Conservation (phyloP, 1,140 invertebrate species). For the Capitella teleta region DNA sequence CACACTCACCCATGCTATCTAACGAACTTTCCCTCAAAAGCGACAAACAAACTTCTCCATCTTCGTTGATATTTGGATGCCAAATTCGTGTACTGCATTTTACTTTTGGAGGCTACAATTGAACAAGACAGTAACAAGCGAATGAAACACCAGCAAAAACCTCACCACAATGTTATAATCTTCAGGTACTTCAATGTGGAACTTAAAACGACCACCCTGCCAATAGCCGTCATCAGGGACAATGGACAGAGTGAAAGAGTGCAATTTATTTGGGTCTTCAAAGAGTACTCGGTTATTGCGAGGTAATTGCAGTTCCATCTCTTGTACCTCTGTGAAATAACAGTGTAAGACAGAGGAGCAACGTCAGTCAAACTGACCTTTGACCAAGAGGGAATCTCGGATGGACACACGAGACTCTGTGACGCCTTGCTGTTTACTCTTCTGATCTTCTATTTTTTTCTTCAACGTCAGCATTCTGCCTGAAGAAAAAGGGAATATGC, state of each 20-base stretch:
- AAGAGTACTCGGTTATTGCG: slow-evolving; percentile 67
- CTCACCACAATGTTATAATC: slow-evolving; percentile 91
- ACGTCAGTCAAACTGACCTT: slow-evolving; percentile 2
- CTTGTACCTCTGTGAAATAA: slow-evolving; percentile 58
- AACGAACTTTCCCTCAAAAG: slow-evolving; percentile 80
- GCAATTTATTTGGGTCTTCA: slow-evolving; percentile 67
- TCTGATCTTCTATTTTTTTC: slow-evolving; percentile 8
- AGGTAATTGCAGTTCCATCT: slow-evolving; percentile 77
- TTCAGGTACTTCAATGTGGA: slow-evolving; percentile 73
- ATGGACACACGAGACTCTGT: slow-evolving; percentile 6
- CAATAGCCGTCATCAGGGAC: slow-evolving; percentile 81
- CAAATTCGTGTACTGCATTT: slow-evolving; percentile 81
- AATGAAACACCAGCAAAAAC: slow-evolving; percentile 12
- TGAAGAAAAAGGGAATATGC: no score
- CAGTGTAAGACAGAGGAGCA: not conserved
- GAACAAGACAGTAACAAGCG: not conserved
- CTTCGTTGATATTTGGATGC: slow-evolving; percentile 93
- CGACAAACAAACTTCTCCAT: slow-evolving; percentile 89
- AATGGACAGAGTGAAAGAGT: slow-evolving; percentile 67
- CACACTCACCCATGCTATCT: slow-evolving; percentile 62
- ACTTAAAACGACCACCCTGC: slow-evolving; percentile 72
- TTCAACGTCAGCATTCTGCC: slow-evolving; percentile 7
- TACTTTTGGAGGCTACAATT: slow-evolving; percentile 75
- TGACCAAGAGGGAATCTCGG: slow-evolving; percentile 10
- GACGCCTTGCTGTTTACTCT: not conserved